Evolutionary conservation across 2,888 invertebrate species (phyloP), one percentile per base, ranked within the genome.

Genomic region (Malacosoma neustria): DNA sequence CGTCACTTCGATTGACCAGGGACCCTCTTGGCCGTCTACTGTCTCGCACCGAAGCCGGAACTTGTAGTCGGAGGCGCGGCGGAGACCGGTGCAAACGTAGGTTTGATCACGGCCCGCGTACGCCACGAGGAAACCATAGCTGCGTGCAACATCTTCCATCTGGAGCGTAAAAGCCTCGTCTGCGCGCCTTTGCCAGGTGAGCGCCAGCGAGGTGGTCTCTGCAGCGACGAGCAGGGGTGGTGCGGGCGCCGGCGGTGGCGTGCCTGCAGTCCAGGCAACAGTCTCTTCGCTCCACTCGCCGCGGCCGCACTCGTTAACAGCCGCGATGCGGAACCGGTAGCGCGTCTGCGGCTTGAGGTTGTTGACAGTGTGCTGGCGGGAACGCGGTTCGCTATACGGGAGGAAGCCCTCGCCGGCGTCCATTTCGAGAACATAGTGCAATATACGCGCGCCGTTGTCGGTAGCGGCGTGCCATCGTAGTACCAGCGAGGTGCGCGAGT

Each of bases 121-220:
- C 33, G 93, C 91, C 42, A 92, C 89, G 46, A 94, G 85, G 72
- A 91, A 95, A 29, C 94, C 94, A 75, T 94, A 92, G 7, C 92
- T 91, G 36, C 89, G 88, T 15, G 88, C 81, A 36, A 87, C 86
- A 51, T 87, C 85, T 57, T 95, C 92, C 91, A 95, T 92, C 76
- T 96, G 95, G 44, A 96, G 84, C 37, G 91, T 90, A 71, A 93
- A 96, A 56, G 92, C 92, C 42, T 94, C 93, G 61, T 95, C 95
- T 55, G 90, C 89, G 29, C 91, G 89, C 34, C 94, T 88, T 50
- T 89, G 88, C 96, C 96, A 96, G 34, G 89, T 87, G 32, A 96
- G 80, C 43, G 89, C 87, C 38, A 96, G 80, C 35, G 89, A 80
- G 51, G 86, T 88, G 35, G 92, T 84, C 36, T 87, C 87, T 38